Base-by-base conservation (phyloP, 2,113 vertebrate genomes). In the Orthonyx spaldingii region DNA sequence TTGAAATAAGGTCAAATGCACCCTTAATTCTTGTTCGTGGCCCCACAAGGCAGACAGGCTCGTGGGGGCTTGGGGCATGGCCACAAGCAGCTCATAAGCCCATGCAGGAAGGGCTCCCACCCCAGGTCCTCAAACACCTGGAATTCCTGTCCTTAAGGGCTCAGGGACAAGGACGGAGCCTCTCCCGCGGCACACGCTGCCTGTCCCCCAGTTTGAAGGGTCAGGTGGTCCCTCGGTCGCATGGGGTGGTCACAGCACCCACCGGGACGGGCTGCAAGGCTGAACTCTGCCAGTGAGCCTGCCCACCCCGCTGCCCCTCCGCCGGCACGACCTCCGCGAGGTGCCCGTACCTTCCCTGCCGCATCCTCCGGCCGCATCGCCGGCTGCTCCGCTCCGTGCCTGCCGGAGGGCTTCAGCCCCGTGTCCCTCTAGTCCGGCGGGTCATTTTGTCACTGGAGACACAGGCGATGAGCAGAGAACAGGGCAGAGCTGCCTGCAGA, bases 401-500 rank as follows among this genome's bases (percentile, higher is more conserved):
- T 1, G 52, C 11, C 55, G 0, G 0, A 3, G 47, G 19, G 9
- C 7, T 7, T 78, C 83, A 92, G 76, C 52, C 28, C 46, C 5
- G 4, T 0, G 50, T 76, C 77, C 75, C 66, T 41, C 49, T 18
- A 14, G 49, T 64, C 60, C 27, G 2, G 16, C 18, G 15, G 46
- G 11, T 79, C 85, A 89, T 94, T 60, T 30, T 59, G 66, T 24
- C 59, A 7, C 74, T 0, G 37, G 57, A 53, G 68, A 30, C 9
- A 1, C 13, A 1, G 75, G 10, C 7, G 22, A 33, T 0, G 72
- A 75, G 70, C 9, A 8, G 46, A 49, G 75, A 41, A 33, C 0
- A 2, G 37, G 35, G 85, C 94, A 72, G 93, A 85, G 86, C 82
- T 41, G 86, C 84, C 94, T 56, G 96, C 96, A 94, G 91, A 65